These are phyloP conservation scores for Hozukius guyotensis DNA, from an alignment of 2,797 vertebrate species.

Conservation along the genomic window DNA sequence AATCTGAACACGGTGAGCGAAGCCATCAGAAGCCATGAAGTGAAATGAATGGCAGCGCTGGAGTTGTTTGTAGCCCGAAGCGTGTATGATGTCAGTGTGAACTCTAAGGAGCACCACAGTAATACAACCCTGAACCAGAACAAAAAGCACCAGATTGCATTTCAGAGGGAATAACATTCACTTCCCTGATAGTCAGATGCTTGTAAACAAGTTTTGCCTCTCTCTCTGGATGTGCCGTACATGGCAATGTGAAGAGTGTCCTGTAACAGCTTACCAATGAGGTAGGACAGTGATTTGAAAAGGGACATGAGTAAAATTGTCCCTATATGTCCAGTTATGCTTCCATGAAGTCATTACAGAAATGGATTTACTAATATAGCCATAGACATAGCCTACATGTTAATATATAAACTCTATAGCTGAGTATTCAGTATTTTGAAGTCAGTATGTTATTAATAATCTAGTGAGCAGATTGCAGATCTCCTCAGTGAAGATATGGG, in stretches of 20 bases:
- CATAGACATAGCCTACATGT: not conserved
- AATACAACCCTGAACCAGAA: constrained; percentile 51
- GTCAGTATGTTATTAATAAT: constrained; percentile 9
- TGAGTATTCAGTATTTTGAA: not conserved
- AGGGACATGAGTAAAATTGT: not conserved
- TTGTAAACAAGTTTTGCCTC: constrained; percentile 24
- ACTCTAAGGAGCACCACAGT: constrained; percentile 36
- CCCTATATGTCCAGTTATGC: not conserved
- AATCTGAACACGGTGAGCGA: constrained; percentile 33
- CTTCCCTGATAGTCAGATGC: constrained; percentile 29
- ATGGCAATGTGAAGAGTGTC: constrained; percentile 3
- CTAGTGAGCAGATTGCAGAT: constrained; percentile 13
- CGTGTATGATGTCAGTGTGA: constrained; percentile 65
- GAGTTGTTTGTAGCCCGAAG: constrained; percentile 50
- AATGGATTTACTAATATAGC: not conserved
- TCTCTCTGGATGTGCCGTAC: constrained; percentile 11
- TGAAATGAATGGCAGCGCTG: constrained; percentile 15
- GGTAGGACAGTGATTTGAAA: not conserved
- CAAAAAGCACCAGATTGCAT: constrained; percentile 53
- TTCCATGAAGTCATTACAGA: not conserved
- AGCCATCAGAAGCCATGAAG: constrained; percentile 14
- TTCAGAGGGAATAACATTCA: constrained; percentile 44
- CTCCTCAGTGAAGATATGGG: not conserved
- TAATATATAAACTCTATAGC: not conserved
- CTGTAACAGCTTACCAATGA: constrained; percentile 1